Base-by-base conservation (phyloP, 1,140 invertebrate species). In the Neodiprion fabricii region DNA sequence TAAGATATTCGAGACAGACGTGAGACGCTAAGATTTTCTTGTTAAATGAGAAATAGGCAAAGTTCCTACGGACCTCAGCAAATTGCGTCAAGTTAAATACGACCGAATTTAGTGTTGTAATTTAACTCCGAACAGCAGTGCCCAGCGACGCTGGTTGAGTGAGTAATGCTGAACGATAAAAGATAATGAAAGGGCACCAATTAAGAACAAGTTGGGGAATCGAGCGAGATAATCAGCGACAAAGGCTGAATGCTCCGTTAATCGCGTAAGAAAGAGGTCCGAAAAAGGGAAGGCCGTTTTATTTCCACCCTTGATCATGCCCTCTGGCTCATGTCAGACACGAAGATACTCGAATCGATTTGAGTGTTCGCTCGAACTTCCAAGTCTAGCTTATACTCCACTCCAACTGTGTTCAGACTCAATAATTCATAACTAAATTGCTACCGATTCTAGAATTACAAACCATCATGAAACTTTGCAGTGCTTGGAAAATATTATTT, bases 151-250 rank as follows among this genome's bases (percentile, higher is more conserved):
- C 28, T 5, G 53, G 53, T 5, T 61, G 53, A 61, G n/a, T 61
- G 53, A 61, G n/a, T 61, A 61, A 61, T 17, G 53, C n/a, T 17
- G 3, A 17, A 17, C n/a, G 53, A 61, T 61, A 61, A 61, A 61
- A 61, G 53, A 61, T 61, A 61, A 12, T 61, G 53, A 17, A 61
- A 61, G 53, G 53, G n/a, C 53, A 61, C 53, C 53, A 61, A 61
- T 61, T 61, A 61, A 61, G 53, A 61, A 61, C 53, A 61, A 61
- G 53, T 61, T 61, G 11, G 53, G n/a, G 53, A 61, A 61, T 61
- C 53, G 53, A 17, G 11, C 11, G n/a, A 61, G 53, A 61, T 61
- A 61, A 61, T 61, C 53, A 61, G 53, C 53, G 28, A 40, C 53
- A 61, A 61, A 14, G 53, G 53, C 53, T 4, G 53, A 40, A 61